Percentiles rank a stretch among this genome's conserved stretches.
Conservation (phyloP, 2,797 vertebrate genomes). For the Sebastes elongatus region DNA sequence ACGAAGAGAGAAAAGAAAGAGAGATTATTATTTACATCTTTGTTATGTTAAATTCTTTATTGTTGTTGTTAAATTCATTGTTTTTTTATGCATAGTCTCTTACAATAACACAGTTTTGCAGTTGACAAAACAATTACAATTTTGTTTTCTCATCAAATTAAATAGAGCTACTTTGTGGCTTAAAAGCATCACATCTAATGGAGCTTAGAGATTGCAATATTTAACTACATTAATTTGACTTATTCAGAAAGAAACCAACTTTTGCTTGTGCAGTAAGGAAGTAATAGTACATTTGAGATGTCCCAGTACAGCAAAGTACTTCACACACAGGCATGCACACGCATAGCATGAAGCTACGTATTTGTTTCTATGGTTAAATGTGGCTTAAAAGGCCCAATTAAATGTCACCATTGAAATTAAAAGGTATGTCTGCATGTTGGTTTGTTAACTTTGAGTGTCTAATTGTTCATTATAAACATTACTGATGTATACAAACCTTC, state of each 20-base stretch:
- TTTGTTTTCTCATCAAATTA: background rate
- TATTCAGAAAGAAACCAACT: background rate
- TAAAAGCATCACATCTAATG: background rate
- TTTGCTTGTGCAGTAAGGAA: background rate
- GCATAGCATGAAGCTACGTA: too few species aligned
- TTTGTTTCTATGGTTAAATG: too few species aligned
- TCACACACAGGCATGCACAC: background rate
- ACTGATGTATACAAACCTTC: background rate
- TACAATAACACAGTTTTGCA: background rate
- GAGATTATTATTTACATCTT: constrained; percentile 1
- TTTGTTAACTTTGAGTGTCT: background rate
- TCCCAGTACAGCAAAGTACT: background rate
- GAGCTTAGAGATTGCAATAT: background rate
- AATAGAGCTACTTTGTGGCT: background rate
- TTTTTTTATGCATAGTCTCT: background rate
- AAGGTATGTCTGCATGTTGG: background rate
- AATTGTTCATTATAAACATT: background rate
- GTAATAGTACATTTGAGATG: background rate
- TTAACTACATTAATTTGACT: background rate
- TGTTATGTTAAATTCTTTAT: background rate
- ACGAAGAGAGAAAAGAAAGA: constrained; percentile 32
- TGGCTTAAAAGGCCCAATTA: too few species aligned
- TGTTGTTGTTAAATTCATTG: background rate
- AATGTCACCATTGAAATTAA: background rate
- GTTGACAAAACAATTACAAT: background rate